Evolutionary conservation across 2,888 invertebrate species (phyloP).

Genomic region (Ormyrus thymus): DNA sequence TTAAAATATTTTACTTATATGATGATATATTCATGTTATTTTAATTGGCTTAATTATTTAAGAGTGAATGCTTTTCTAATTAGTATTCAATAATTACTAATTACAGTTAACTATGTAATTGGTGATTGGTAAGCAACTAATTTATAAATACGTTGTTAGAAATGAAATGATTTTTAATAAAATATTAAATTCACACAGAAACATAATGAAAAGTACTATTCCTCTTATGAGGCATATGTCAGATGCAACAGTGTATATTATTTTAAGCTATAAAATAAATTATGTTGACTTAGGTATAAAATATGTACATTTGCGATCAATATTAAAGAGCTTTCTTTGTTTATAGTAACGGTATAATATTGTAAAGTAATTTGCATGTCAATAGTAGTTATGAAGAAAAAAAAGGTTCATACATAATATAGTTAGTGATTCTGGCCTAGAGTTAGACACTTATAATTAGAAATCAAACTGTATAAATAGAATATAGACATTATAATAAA

Average conservation of each 20-base stretch:
- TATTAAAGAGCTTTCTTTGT: conserved; percentile 43
- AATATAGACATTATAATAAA: conserved; percentile 46
- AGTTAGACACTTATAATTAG: conserved; percentile 43
- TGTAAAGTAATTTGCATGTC: conserved; percentile 52
- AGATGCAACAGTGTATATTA: conserved; percentile 34
- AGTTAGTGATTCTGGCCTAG: conserved; percentile 48
- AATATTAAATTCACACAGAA: conserved; percentile 44
- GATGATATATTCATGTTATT: not conserved
- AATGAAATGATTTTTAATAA: conserved; percentile 46
- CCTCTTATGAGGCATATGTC: conserved; percentile 32
- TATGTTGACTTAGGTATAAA: conserved; percentile 17
- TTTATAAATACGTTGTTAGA: conserved; percentile 38
- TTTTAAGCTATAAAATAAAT: conserved; percentile 40
- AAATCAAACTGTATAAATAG: conserved; percentile 48
- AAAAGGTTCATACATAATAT: conserved; percentile 28
- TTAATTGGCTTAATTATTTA: conserved; percentile 18
- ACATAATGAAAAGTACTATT: conserved; percentile 47
- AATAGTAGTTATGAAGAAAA: conserved; percentile 34
- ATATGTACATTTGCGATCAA: conserved; percentile 45
- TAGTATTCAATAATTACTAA: conserved; percentile 30
- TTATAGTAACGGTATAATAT: conserved; percentile 39
- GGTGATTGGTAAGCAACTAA: conserved; percentile 21
- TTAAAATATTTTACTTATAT: not conserved
- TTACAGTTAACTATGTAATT: conserved; percentile 37
- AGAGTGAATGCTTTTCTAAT: conserved; percentile 28